phyloP scores from a whole-genome alignment of 2,888 invertebrate genomes.

The Drosophila macrospina region DNA sequence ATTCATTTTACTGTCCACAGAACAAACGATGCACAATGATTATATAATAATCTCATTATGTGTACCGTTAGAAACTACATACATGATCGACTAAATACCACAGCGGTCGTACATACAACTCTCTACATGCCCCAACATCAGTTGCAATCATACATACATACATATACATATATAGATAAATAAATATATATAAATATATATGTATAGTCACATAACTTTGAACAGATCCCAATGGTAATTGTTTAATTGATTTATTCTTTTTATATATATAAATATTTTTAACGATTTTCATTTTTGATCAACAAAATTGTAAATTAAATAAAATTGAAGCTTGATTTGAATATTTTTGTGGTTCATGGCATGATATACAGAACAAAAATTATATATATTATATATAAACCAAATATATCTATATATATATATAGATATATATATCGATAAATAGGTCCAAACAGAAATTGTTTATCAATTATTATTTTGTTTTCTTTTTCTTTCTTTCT shows the following conservation, averaged over 20 bases:
- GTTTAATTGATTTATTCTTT: conserved; percentile 36
- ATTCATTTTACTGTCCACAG: conserved; percentile 30
- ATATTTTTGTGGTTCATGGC: conserved; percentile 73
- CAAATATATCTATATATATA: conserved; percentile 44
- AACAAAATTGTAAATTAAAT: conserved; percentile 62
- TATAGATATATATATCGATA: conserved; percentile 29
- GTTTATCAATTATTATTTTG: conserved; percentile 19
- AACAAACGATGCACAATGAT: conserved; percentile 38
- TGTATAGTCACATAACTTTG: conserved; percentile 70
- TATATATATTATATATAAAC: conserved; percentile 50
- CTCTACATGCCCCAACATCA: conserved; percentile 66
- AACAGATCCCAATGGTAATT: conserved; percentile 78
- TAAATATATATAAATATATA: conserved; percentile 42
- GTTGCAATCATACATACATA: conserved; percentile 51
- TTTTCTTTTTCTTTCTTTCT: too few relatives aligned
- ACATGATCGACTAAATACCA: conserved; percentile 68
- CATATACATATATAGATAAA: conserved; percentile 37
- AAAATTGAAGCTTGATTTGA: conserved; percentile 60
- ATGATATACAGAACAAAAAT: conserved; percentile 70
- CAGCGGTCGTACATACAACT: conserved; percentile 66
- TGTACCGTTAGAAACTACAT: conserved; percentile 56
- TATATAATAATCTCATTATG: conserved; percentile 17
- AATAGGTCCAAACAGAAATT: conserved; percentile 45
- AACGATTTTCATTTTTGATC: conserved; percentile 18
- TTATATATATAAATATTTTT: conserved; percentile 1